Evolutionary conservation across 2,888 invertebrate genomes (phyloP), one percentile per base, ranked within the genome.

Genomic region (Drosophila tripunctata): DNA sequence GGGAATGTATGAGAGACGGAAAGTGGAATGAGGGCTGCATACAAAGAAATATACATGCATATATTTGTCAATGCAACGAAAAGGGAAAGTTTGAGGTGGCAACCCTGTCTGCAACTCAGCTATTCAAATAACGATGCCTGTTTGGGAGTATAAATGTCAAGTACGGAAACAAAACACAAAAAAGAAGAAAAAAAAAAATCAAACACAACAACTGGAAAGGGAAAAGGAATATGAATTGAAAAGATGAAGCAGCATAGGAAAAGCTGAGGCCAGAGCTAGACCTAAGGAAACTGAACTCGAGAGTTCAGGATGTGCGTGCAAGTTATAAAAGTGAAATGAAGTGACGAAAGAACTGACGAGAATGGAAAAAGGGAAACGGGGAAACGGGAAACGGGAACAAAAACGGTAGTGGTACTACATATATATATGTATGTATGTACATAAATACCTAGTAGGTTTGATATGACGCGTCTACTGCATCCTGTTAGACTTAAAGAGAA

Each of bases 21-120:
- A 27, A 10, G 27, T 27, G 27, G 27, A 10, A 27, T n/a, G 10
- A 27, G 45, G 54, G 58, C 27, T 55, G 63, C 47, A 52, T 66
- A 66, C 58, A 75, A 80, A 64, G 60, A 73, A 65, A 65, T 76
- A 52, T 66, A 66, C 58, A 75, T 77, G 62, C 57, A 73, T 63
- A 65, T 76, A 69, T 84, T 81, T 84, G 81, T 81, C 82, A 81
- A 81, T 78, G 82, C 72, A 85, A 77, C 68, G 72, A 85, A 72
- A 85, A n/a, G 54, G 67, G 63, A 85, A 85, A 85, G 81, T 86
- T 82, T 72, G 87, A 84, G 87, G 72, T 58, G 57, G 50, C 56
- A 40, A 36, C 22, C 17, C 12, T 21, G 67, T 66, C 48, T 62
- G 47, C 35, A 27, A 27, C n/a, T 27, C 50, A 12, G 63, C 75